Conservation (phyloP, 2,797 vertebrate genomes). For the Anableps anableps region DNA sequence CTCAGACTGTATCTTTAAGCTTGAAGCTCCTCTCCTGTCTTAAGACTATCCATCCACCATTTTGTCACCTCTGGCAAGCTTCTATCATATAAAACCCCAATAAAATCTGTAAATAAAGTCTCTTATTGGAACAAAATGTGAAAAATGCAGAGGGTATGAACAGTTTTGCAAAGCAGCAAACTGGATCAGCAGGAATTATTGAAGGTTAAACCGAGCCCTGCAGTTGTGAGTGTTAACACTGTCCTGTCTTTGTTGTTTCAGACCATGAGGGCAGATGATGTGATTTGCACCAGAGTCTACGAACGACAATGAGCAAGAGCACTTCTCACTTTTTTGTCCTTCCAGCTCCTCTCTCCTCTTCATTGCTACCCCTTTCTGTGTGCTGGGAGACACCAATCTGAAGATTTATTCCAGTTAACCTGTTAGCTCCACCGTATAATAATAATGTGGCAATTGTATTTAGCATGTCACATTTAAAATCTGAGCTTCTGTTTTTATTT, state of each 20-base stretch:
- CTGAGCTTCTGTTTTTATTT: slow-evolving; percentile 36
- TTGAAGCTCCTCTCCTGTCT: too few relatives aligned
- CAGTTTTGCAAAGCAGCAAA: not conserved
- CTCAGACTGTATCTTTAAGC: not conserved
- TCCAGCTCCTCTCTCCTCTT: slow-evolving; percentile 10
- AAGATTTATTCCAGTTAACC: slow-evolving; percentile 47
- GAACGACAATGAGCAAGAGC: slow-evolving; percentile 77
- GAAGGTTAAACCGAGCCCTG: not conserved
- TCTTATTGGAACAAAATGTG: not conserved
- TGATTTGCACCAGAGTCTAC: slow-evolving; percentile 82
- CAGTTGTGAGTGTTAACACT: slow-evolving; percentile 2
- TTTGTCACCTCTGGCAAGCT: not conserved
- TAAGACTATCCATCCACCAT: not conserved
- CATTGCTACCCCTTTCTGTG: slow-evolving; percentile 17
- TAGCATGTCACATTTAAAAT: slow-evolving; percentile 43
- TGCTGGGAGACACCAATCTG: slow-evolving; percentile 18
- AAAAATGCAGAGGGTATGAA: not conserved
- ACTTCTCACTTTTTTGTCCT: slow-evolving; percentile 60
- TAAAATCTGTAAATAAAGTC: too few relatives aligned
- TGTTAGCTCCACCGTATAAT: slow-evolving; percentile 50
- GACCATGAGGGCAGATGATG: slow-evolving; percentile 82
- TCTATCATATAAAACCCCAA: too few relatives aligned
- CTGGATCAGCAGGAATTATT: not conserved
- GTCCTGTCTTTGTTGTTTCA: slow-evolving; percentile 53
- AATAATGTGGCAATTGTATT: slow-evolving; percentile 33